Conservation (phyloP, 2,797 vertebrate genomes). For the Microtus agrestis region DNA sequence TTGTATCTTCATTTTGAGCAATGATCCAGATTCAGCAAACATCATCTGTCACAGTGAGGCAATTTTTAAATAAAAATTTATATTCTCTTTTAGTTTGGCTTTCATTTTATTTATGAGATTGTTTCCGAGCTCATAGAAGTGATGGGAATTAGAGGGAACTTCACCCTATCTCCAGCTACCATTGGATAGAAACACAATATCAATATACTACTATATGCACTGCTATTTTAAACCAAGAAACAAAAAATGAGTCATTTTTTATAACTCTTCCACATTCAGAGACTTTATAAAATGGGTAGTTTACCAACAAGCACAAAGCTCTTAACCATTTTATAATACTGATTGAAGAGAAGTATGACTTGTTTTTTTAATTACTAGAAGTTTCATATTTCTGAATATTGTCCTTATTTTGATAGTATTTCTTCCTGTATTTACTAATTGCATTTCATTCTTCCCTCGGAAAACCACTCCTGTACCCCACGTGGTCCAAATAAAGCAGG, state of each 20-base stretch:
- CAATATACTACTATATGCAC: background rate
- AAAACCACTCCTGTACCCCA: background rate
- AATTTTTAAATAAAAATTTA: constrained; percentile 55
- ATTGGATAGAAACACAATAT: background rate
- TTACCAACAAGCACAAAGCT: background rate
- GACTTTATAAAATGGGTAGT: background rate
- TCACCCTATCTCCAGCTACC: background rate
- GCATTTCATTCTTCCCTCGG: background rate
- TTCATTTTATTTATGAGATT: constrained; percentile 26
- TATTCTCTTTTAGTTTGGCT: constrained; percentile 41
- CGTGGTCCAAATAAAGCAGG: background rate
- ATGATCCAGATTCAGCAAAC: constrained; percentile 59
- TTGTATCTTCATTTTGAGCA: constrained; percentile 65
- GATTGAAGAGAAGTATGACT: background rate
- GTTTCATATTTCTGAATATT: background rate
- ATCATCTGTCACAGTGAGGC: constrained; percentile 50
- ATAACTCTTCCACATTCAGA: background rate
- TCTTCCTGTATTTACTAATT: background rate
- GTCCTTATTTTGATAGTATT: background rate
- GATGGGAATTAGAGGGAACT: background rate
- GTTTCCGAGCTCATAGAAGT: background rate
- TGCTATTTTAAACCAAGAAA: background rate
- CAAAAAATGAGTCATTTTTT: background rate
- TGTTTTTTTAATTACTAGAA: background rate
- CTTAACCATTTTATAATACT: background rate